Percentiles rank a stretch among this genome's conserved stretches.
phyloP scores from a whole-genome alignment of 2,888 invertebrate species.

The Mactromeris polynyma region DNA sequence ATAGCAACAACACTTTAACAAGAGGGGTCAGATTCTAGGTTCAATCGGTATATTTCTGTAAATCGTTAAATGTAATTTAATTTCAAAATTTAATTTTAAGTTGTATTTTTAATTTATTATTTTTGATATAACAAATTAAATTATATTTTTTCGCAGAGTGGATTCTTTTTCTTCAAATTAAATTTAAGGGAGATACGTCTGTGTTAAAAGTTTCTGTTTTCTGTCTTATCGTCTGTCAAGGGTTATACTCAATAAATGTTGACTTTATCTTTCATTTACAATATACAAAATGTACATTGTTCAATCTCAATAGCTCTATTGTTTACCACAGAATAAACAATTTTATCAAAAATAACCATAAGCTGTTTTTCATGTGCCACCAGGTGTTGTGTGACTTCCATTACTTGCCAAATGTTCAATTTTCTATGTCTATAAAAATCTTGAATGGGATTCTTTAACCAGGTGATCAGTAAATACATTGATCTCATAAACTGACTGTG shows the following conservation, averaged over 20 bases:
- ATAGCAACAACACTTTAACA: no score
- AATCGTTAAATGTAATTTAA: not conserved
- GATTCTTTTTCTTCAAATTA: not conserved
- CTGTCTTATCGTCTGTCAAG: conserved; percentile 21
- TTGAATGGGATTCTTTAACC: conserved; percentile 49
- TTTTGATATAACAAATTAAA: conserved; percentile 7
- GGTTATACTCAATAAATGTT: conserved; percentile 43
- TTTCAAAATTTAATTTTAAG: not conserved
- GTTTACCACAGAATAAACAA: conserved; percentile 43
- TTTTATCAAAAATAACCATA: conserved; percentile 40
- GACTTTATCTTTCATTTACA: conserved; percentile 45
- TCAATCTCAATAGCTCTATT: conserved; percentile 27
- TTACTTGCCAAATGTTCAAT: conserved; percentile 48
- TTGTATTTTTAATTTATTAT: not conserved
- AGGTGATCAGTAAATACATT: conserved; percentile 34
- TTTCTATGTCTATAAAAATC: conserved; percentile 44
- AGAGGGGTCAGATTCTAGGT: no score
- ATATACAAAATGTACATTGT: conserved; percentile 25
- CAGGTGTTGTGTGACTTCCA: conserved; percentile 33
- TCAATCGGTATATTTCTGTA: not conserved
- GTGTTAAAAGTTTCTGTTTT: conserved; percentile 7
- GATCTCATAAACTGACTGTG: conserved; percentile 20
- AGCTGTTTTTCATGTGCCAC: conserved; percentile 39
- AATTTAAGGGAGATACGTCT: not conserved
- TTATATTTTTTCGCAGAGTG: not conserved